A percentile compares a stretch with the other conserved stretches of the same genome.
Evolutionary conservation across 2,888 invertebrate species (phyloP).

Genomic region (Syrphus vitripennis): DNA sequence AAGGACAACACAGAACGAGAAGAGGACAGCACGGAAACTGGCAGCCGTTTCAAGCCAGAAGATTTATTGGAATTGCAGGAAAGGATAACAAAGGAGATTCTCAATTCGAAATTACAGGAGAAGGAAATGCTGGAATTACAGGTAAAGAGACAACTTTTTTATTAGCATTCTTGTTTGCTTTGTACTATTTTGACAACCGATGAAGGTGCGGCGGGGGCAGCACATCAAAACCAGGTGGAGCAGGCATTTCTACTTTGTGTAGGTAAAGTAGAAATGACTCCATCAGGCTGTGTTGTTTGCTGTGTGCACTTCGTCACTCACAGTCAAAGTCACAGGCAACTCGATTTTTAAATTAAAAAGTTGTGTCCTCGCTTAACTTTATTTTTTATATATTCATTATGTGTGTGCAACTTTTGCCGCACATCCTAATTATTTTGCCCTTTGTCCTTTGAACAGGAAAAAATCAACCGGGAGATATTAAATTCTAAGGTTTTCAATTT

Average conservation of each 20-base stretch:
- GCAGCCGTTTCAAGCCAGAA: constrained; percentile 77
- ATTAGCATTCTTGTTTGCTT: constrained; percentile 46
- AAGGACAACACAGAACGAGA: constrained; percentile 54
- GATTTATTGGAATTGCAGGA: constrained; percentile 80
- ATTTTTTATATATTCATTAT: constrained; percentile 18
- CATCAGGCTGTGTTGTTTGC: constrained; percentile 20
- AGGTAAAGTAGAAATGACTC: background rate
- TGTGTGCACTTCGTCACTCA: constrained; percentile 11
- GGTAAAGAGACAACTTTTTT: constrained; percentile 74
- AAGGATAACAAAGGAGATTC: constrained; percentile 81
- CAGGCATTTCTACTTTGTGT: background rate
- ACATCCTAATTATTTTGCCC: constrained; percentile 22
- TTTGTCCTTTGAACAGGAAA: constrained; percentile 76
- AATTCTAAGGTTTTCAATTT: constrained; percentile 80
- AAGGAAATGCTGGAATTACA: constrained; percentile 80
- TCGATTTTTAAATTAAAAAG: constrained; percentile 49
- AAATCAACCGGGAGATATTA: constrained; percentile 81
- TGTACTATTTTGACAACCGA: constrained; percentile 44
- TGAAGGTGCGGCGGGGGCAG: background rate
- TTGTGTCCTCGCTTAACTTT: constrained; percentile 34
- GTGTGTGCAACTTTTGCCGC: constrained; percentile 22
- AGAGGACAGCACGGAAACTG: constrained; percentile 60
- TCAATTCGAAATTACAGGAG: constrained; percentile 80
- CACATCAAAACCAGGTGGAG: constrained; percentile 20
- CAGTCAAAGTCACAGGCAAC: background rate